Evolutionary conservation across 2,888 invertebrate genomes (phyloP).

Genomic region (Folsomia manolachei): DNA sequence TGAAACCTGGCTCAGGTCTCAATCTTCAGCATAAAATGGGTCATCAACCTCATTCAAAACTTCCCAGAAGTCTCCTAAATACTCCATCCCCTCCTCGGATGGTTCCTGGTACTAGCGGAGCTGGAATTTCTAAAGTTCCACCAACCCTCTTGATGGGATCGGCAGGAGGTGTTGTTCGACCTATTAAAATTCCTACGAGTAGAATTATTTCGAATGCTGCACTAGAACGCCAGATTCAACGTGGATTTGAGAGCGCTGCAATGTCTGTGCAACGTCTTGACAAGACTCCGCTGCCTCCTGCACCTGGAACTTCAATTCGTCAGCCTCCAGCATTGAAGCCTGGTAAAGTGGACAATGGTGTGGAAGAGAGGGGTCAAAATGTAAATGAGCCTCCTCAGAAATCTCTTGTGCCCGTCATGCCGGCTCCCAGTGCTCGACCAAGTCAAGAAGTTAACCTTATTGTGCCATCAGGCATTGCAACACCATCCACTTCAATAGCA

Average conservation of each 20-base stretch:
- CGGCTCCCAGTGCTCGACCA: neutral
- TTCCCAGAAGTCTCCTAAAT: too few relatives aligned
- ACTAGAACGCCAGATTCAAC: neutral
- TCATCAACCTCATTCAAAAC: too few relatives aligned
- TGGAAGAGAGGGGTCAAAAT: too few relatives aligned
- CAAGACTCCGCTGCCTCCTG: neutral
- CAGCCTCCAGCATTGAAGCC: neutral
- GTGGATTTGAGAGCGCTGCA: neutral
- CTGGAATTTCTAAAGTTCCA: too few relatives aligned
- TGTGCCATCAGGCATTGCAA: neutral
- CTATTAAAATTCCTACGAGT: neutral
- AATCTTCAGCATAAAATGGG: too few relatives aligned
- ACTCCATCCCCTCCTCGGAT: too few relatives aligned
- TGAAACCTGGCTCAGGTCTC: too few relatives aligned
- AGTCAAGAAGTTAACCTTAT: neutral
- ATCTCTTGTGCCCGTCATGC: too few relatives aligned
- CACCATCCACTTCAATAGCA: neutral
- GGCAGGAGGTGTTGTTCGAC: neutral
- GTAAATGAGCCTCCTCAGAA: too few relatives aligned
- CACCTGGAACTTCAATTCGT: neutral
- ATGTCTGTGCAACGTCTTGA: neutral
- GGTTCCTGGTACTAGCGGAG: too few relatives aligned
- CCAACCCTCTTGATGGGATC: too few relatives aligned
- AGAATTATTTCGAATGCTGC: neutral
- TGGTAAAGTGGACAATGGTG: neutral